These are phyloP conservation scores for Sarcophaga peregrina DNA, from an alignment of 1,140 invertebrate species.

Conservation along the genomic window DNA sequence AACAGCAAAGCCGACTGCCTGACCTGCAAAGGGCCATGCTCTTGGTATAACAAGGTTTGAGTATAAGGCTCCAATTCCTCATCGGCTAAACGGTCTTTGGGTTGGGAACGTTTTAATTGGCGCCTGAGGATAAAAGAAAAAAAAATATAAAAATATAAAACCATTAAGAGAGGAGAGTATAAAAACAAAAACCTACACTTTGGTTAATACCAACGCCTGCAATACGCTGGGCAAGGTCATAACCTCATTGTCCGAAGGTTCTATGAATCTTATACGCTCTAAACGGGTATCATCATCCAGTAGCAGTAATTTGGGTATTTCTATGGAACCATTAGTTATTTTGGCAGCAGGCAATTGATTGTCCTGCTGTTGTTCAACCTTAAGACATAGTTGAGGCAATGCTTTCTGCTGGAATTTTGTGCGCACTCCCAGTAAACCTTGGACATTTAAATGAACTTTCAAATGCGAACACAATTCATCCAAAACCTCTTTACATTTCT, in stretches of 20 bases:
- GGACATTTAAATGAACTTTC: constrained; percentile 73
- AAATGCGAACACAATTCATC: constrained; percentile 72
- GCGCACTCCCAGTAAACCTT: constrained; percentile 80
- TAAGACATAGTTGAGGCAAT: constrained; percentile 82
- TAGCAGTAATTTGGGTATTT: constrained; percentile 73
- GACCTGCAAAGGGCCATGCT: constrained; percentile 79
- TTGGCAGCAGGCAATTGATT: constrained; percentile 65
- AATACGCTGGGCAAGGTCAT: constrained; percentile 77
- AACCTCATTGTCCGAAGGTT: constrained; percentile 69
- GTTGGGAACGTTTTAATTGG: constrained; percentile 77
- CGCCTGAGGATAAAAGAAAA: constrained; percentile 63
- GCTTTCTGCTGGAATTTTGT: constrained; percentile 88
- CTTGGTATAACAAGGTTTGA: constrained; percentile 72
- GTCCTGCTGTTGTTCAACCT: constrained; percentile 57
- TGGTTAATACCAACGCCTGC: constrained; percentile 80
- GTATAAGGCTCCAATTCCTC: constrained; percentile 87
- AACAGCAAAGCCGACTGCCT: constrained; percentile 76
- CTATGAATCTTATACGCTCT: constrained; percentile 79
- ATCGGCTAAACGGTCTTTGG: constrained; percentile 79
- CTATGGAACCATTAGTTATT: constrained; percentile 66
- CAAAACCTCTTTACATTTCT: constrained; percentile 76
- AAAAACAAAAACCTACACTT: constrained; percentile 71
- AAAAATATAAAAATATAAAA: not conserved
- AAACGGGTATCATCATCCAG: constrained; percentile 88
- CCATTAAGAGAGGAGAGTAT: not conserved